phyloP scores from a whole-genome alignment of 2,797 vertebrate genomes.

The Mormyrus proboscirostris region DNA sequence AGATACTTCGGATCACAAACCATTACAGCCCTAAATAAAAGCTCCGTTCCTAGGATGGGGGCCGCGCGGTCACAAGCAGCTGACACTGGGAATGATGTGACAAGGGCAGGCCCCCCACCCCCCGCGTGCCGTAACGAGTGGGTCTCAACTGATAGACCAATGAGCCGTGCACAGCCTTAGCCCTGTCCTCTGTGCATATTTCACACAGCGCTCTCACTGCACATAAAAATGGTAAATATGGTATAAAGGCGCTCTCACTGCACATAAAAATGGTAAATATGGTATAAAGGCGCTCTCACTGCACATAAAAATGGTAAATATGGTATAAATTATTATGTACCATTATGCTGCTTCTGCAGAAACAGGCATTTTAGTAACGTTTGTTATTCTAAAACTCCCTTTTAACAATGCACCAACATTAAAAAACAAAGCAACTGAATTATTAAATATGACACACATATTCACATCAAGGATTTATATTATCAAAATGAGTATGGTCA shows the following conservation, averaged over 20 bases:
- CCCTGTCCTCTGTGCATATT: background rate
- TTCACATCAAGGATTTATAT: background rate
- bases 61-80: background rate
- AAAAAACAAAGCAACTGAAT: background rate
- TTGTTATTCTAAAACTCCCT: background rate
- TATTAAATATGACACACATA: background rate
- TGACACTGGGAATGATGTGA: background rate
- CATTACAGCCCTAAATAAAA: background rate
- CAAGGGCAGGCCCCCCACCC: background rate
- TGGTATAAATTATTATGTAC: background rate
- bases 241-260: background rate
- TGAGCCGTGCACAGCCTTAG: background rate
- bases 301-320: background rate
- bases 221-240: background rate
- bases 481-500: background rate
- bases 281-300: background rate
- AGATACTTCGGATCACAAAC: background rate
- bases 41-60: background rate
- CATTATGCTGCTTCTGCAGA: background rate
- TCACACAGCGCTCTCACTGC: background rate
- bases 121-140: background rate
- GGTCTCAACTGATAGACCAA: background rate
- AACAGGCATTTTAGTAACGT: background rate
- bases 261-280: background rate
- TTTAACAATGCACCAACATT: background rate